A percentile compares a stretch with the other conserved stretches of the same genome.
phyloP scores from a whole-genome alignment of 1,140 invertebrate species.

The Tenebrio molitor region DNA sequence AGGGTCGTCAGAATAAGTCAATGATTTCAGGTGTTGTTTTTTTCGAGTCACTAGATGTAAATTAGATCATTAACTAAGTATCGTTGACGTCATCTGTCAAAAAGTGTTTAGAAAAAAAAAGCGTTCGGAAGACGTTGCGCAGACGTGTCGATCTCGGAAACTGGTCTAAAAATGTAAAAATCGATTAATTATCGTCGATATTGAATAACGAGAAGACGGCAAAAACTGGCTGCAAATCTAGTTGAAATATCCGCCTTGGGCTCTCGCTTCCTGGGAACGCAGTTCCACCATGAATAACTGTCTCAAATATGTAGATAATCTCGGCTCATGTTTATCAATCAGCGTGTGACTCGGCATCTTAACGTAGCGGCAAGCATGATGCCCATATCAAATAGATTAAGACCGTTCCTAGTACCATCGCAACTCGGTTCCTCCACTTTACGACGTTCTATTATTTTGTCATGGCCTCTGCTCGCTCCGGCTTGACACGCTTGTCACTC shows the following conservation, averaged over 20 bases:
- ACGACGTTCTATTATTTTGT: constrained; percentile 3
- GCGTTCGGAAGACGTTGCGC: too few species aligned
- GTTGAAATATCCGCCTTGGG: constrained; percentile 39
- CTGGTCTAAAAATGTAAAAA: constrained; percentile 28
- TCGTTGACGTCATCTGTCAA: too few species aligned
- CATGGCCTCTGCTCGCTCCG: not conserved
- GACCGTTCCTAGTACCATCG: constrained; percentile 7
- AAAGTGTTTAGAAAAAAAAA: too few species aligned
- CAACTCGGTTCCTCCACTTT: not conserved
- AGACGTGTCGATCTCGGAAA: too few species aligned
- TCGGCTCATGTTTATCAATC: constrained; percentile 44
- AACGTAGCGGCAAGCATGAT: constrained; percentile 42
- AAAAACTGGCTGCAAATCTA: constrained; percentile 42
- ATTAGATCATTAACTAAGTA: too few species aligned
- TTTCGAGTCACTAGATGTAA: too few species aligned
- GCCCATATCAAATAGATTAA: constrained; percentile 46
- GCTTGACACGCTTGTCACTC: not conserved
- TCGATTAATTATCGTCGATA: constrained; percentile 29
- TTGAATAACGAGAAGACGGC: constrained; percentile 31
- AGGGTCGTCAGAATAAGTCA: too few species aligned
- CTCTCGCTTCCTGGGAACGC: constrained; percentile 41
- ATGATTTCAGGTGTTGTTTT: too few species aligned
- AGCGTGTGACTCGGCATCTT: constrained; percentile 41
- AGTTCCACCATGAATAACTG: constrained; percentile 45
- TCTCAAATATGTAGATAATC: constrained; percentile 47